These are phyloP conservation scores for Nomada ferruginata DNA, from an alignment of 2,888 invertebrate species.

Conservation along the genomic window DNA sequence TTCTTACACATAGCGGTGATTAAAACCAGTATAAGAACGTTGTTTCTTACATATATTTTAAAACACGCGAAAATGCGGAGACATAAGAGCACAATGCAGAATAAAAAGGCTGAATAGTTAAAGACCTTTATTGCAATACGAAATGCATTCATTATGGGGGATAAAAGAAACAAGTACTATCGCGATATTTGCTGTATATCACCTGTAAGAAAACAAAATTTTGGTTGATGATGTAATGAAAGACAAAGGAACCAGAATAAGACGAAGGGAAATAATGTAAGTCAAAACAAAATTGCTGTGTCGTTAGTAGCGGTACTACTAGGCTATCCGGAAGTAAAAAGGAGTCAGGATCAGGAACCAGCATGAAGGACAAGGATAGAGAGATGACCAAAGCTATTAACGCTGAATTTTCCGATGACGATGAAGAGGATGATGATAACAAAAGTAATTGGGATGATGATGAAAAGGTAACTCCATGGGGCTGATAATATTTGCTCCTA, in stretches of 20 bases:
- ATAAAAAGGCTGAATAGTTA: conserved; percentile 72
- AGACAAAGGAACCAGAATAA: conserved; percentile 73
- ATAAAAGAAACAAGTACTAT: conserved; percentile 69
- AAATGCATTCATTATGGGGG: conserved; percentile 73
- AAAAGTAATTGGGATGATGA: conserved; percentile 81
- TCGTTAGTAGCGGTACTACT: conserved; percentile 83
- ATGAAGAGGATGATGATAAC: conserved; percentile 81
- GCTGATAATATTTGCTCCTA: conserved; percentile 25
- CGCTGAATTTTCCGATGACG: conserved; percentile 82
- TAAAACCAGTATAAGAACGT: conserved; percentile 69
- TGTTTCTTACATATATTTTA: conserved; percentile 70
- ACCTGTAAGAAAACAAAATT: conserved; percentile 71
- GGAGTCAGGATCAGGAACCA: conserved; percentile 80
- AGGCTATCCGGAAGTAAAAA: conserved; percentile 83
- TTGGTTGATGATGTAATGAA: conserved; percentile 75
- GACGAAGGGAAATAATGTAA: conserved; percentile 78
- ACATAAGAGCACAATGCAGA: conserved; percentile 71
- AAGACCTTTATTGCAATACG: conserved; percentile 70
- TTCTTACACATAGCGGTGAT: conserved; percentile 66
- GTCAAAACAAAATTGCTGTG: conserved; percentile 82
- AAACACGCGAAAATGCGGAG: conserved; percentile 72
- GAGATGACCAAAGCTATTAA: conserved; percentile 83
- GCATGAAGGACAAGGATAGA: conserved; percentile 83
- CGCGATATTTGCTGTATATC: conserved; percentile 75
- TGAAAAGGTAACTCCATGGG: conserved; percentile 78